Evolutionary conservation across 2,797 vertebrate species (phyloP).

Genomic region (Saxicola maurus): DNA sequence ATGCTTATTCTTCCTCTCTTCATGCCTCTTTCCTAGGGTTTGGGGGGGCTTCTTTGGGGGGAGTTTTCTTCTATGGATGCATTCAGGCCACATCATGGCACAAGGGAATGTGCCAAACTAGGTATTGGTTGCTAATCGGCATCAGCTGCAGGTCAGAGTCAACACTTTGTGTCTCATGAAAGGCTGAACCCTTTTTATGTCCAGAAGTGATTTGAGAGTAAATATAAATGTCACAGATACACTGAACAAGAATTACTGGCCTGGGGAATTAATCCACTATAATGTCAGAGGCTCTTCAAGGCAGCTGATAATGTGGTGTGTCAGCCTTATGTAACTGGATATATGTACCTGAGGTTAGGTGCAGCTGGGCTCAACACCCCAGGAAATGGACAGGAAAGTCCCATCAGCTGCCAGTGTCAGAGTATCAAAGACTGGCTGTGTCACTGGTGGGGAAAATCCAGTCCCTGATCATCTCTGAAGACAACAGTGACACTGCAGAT

Average conservation of each 20-base stretch:
- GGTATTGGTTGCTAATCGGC: background rate
- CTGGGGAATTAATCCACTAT: background rate
- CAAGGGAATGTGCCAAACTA: background rate
- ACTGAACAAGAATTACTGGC: background rate
- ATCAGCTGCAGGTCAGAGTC: background rate
- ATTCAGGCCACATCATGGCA: background rate
- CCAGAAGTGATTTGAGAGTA: background rate
- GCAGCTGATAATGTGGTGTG: background rate
- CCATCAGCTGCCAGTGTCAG: background rate
- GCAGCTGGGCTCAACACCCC: background rate
- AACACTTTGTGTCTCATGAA: background rate
- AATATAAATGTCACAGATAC: background rate
- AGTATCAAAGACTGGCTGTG: background rate
- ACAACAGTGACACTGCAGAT: background rate
- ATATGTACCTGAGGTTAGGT: background rate
- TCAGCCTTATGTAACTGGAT: background rate
- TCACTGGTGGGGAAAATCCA: background rate
- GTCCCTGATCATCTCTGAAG: background rate
- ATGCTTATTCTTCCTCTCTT: background rate
- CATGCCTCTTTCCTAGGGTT: background rate
- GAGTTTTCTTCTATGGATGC: background rate
- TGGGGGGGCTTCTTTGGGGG: background rate
- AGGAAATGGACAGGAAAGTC: background rate
- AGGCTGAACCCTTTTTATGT: background rate
- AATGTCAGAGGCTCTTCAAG: background rate